Evolutionary conservation across 2,113 vertebrate species (phyloP).

Genomic region (Labeo rohita): DNA sequence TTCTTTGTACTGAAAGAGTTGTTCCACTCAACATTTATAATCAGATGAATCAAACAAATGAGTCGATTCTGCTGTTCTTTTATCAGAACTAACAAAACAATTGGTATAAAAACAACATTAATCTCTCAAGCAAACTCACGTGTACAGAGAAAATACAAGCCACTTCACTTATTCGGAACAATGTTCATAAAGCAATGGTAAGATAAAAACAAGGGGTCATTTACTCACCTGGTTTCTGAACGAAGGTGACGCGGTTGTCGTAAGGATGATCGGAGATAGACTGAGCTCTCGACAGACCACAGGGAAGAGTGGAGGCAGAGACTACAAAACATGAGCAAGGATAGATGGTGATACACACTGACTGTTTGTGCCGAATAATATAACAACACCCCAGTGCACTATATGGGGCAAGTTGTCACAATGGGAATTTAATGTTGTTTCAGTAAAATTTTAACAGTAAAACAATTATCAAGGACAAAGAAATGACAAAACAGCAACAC

Average conservation of each 20-base stretch:
- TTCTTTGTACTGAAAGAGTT: not conserved
- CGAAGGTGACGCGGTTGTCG: conserved; percentile 62
- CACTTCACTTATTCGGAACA: not conserved
- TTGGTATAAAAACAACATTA: not conserved
- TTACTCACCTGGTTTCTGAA: conserved; percentile 57
- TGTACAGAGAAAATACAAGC: not conserved
- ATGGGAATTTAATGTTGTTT: not conserved
- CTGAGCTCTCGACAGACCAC: conserved; percentile 34
- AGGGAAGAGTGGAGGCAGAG: conserved; percentile 31
- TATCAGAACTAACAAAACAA: not conserved
- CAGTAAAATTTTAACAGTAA: not conserved
- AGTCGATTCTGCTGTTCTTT: not conserved
- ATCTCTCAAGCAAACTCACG: not conserved
- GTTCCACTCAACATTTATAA: not conserved
- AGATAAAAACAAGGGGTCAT: not conserved
- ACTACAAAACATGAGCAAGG: conserved; percentile 2
- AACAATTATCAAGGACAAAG: not conserved
- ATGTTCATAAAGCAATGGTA: not conserved
- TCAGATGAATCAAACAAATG: not conserved
- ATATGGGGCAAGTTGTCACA: not conserved
- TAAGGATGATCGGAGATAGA: conserved; percentile 61
- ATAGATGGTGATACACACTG: not conserved
- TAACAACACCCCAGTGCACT: not conserved
- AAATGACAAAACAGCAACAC: not conserved
- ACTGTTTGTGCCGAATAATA: not conserved